Evolutionary conservation across 2,797 vertebrate genomes (phyloP), one percentile per base, ranked within the genome.

Genomic region (Sebastes flavidus): DNA sequence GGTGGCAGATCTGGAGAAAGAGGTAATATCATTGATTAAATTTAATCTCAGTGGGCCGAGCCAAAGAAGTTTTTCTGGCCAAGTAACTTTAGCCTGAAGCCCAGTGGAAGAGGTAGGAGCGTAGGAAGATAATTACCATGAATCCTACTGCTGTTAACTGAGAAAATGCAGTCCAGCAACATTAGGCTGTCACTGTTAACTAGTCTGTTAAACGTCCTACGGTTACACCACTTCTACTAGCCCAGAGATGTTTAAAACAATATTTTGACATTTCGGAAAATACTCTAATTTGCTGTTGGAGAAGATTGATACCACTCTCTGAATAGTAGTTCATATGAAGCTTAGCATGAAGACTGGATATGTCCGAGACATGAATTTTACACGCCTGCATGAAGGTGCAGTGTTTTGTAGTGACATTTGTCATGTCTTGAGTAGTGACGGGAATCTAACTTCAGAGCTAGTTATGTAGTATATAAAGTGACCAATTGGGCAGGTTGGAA

Each of bases 21-120:
- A 65, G 36, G 71, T 65, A 54, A 78, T 82, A 24, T 70, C 10
- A 66, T 34, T 81, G 54, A 72, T 78, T 20, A 55, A 65, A 18
- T 77, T 81, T n/a, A 84, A 61, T 6, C 30, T 76, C 55, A 36
- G 0, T 25, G 25, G 10, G 1, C 56, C 24, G 72, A 66, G 59
- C 68, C 68, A 83, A 55, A 77, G 20, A 65, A 1, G 4, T 72
- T 74, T 81, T 66, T 84, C 66, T 82, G 13, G 66, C 65, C 0
- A 61, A 58, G 75, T 70, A 59, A 13, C 54, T 69, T 72, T 12
- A 72, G 42, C 22, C 42, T 75, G 66, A 59, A 62, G 72, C 20
- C 6, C 63, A 78, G 27, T 62, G 30, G 32, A 71, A 30, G 9
- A 18, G 18, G 16, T 38, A 5, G 1, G 20, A 62, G 25, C 13